These are phyloP conservation scores for Lepilemur ruficaudatus DNA, from an alignment of 2,797 vertebrate species.

Conservation along the genomic window DNA sequence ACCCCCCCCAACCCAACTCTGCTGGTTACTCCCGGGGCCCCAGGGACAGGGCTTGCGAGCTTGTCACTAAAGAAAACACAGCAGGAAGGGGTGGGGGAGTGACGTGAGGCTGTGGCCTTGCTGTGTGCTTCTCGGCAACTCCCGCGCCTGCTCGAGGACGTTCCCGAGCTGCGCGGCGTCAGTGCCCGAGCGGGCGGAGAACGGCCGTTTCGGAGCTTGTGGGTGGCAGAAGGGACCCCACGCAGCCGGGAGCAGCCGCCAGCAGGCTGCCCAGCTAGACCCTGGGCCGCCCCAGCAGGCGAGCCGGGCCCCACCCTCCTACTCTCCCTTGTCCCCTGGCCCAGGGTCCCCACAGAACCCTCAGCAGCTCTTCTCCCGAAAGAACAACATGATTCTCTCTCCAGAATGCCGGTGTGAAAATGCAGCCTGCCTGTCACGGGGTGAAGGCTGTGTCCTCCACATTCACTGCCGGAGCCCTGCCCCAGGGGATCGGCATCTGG, in stretches of 20 bases:
- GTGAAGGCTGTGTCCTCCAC: rapidly evolving
- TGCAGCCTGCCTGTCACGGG: rapidly evolving
- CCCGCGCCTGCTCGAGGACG: background rate
- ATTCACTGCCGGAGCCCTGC: background rate
- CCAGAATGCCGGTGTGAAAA: background rate
- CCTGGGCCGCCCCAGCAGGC: too few species aligned
- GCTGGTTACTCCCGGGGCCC: background rate
- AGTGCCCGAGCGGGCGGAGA: rapidly evolving
- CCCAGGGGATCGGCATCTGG: background rate
- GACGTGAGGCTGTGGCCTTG: rapidly evolving
- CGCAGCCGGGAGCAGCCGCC: background rate
- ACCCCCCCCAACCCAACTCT: background rate
- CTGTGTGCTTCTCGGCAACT: background rate
- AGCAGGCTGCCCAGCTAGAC: rapidly evolving
- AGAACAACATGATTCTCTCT: background rate
- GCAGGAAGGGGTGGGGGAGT: rapidly evolving
- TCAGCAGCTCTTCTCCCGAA: background rate
- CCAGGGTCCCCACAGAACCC: background rate
- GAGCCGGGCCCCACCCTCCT: too few species aligned
- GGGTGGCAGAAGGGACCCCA: background rate
- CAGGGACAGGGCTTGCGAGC: background rate
- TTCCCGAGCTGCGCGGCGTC: rapidly evolving
- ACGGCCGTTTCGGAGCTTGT: background rate
- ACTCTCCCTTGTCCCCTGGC: background rate
- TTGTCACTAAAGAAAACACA: background rate